phyloP scores from a whole-genome alignment of 1,140 invertebrate species.

The Samia ricini region DNA sequence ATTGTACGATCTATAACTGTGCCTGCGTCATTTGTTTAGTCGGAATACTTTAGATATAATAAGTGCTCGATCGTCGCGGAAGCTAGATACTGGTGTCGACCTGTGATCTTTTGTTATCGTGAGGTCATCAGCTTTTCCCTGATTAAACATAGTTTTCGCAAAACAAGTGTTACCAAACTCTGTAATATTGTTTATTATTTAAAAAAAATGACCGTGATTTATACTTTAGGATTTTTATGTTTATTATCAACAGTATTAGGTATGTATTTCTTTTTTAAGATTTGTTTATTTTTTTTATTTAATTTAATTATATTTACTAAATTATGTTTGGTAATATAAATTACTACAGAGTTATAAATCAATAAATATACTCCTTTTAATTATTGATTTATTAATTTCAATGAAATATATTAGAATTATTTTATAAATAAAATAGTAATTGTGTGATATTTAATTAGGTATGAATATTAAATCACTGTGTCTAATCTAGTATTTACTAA shows the following conservation, averaged over 20 bases:
- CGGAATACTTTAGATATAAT: background rate
- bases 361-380: no score
- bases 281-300: background rate
- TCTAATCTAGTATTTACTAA: no score
- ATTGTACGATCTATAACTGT: background rate
- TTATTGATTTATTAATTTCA: no score
- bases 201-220: slow-evolving; percentile 1
- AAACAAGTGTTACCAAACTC: background rate
- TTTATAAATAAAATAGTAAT: no score
- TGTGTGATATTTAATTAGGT: no score
- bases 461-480: no score
- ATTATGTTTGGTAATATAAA: background rate
- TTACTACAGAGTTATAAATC: background rate
- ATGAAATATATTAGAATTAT: no score
- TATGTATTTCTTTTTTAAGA: background rate
- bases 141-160: background rate
- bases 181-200: background rate
- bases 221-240: background rate
- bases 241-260: background rate
- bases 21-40: background rate
- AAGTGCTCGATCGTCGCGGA: background rate
- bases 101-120: background rate
- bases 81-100: background rate
- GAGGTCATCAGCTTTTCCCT: background rate
- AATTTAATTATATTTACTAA: background rate